These are phyloP conservation scores for Urocolius indicus DNA, from an alignment of 2,113 vertebrate species.

Conservation along the genomic window DNA sequence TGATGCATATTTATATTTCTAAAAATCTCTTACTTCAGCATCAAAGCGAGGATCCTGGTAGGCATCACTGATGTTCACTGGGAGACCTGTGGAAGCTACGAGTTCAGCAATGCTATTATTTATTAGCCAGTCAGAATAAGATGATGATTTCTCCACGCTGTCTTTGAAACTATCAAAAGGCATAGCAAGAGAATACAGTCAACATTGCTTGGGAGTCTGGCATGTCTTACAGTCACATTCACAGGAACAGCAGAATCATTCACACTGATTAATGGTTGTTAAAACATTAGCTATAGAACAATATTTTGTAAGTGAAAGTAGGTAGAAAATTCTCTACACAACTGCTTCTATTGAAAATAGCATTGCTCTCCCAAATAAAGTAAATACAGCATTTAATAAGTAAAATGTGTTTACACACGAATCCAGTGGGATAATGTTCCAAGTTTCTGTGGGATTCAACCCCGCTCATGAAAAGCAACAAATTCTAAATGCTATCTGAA, in stretches of 20 bases:
- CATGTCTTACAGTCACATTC: neutral
- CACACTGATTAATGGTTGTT: neutral
- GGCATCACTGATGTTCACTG: slow-evolving; percentile 96
- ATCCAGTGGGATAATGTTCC: neutral
- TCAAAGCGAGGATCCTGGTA: slow-evolving; percentile 98
- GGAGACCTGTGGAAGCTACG: slow-evolving; percentile 96
- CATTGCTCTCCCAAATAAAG: neutral
- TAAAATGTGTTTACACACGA: neutral
- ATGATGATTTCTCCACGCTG: slow-evolving; percentile 90
- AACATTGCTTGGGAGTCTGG: neutral
- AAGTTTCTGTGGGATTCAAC: neutral
- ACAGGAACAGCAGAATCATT: neutral
- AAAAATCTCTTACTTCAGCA: slow-evolving; percentile 85
- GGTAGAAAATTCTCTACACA: neutral
- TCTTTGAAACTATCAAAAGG: slow-evolving; percentile 89
- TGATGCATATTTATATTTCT: neutral
- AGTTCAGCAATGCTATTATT: slow-evolving; percentile 98
- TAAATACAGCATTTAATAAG: neutral
- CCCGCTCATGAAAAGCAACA: neutral
- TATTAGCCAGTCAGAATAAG: slow-evolving; percentile 96
- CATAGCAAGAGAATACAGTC: slow-evolving; percentile 1
- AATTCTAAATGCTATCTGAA: neutral
- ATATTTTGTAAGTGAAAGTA: neutral
- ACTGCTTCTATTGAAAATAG: neutral
- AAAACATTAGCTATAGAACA: neutral